phyloP scores from a whole-genome alignment of 1,140 invertebrate species.

The Hesperophylax magnus region DNA sequence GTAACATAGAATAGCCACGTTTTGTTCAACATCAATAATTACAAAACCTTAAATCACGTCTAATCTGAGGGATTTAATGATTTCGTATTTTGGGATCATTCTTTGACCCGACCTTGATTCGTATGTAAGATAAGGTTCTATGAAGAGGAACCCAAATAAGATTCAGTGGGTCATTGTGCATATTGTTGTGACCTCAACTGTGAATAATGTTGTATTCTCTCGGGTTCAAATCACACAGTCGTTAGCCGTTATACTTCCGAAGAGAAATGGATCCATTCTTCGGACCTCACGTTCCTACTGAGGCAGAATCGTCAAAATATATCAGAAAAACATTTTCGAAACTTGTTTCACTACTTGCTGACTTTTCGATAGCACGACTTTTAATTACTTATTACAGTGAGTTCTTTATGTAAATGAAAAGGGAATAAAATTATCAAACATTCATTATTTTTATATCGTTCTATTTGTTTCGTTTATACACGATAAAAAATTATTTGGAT shows the following conservation, averaged over 20 bases:
- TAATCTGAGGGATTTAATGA: constrained; percentile 13
- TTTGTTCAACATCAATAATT: not conserved
- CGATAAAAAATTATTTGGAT: too few species aligned
- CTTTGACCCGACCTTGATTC: constrained; percentile 18
- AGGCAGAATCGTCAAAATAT: not conserved
- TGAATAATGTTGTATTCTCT: not conserved
- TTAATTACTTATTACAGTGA: too few species aligned
- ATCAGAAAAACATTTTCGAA: not conserved
- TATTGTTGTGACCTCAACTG: not conserved
- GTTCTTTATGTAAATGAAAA: too few species aligned
- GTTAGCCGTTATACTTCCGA: constrained; percentile 14
- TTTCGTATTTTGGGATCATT: not conserved
- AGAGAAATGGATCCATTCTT: constrained; percentile 31
- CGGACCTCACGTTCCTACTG: not conserved
- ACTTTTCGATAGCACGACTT: not conserved
- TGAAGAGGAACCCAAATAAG: not conserved
- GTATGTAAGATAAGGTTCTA: not conserved
- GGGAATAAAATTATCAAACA: too few species aligned
- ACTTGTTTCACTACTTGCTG: not conserved
- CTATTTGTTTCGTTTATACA: too few species aligned
- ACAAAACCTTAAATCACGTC: not conserved
- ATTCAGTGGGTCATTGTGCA: constrained; percentile 25
- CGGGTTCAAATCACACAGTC: too few species aligned
- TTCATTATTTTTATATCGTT: too few species aligned
- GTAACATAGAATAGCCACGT: not conserved